Conservation (phyloP, 2,888 invertebrate species). For the Drosophila conformis region DNA sequence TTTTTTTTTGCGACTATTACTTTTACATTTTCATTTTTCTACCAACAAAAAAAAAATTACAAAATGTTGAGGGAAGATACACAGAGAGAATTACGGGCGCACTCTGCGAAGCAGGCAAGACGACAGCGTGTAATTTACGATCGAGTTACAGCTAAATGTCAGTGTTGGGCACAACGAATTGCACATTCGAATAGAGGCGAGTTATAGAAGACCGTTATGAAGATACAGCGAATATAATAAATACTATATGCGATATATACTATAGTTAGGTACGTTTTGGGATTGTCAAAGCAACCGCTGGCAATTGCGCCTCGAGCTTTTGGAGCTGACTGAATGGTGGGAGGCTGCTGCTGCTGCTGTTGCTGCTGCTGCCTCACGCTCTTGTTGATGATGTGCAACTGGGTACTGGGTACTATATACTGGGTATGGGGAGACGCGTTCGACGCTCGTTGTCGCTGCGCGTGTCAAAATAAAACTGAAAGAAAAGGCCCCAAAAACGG, state of each 20-base stretch:
- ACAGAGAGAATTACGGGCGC: slow-evolving; percentile 10
- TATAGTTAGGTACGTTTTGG: slow-evolving; percentile 11
- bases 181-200: slow-evolving; percentile 18
- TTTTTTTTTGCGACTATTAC: neutral
- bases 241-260: neutral
- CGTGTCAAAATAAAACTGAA: slow-evolving; percentile 76
- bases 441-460: slow-evolving; percentile 67
- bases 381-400: slow-evolving; percentile 17
- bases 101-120: slow-evolving; percentile 11
- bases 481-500: slow-evolving; percentile 60
- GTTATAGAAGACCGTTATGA: slow-evolving; percentile 17
- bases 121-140: slow-evolving; percentile 50
- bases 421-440: slow-evolving; percentile 30
- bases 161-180: slow-evolving; percentile 21
- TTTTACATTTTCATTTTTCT: neutral
- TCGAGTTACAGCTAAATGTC: slow-evolving; percentile 55
- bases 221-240: slow-evolving; percentile 2
- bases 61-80: slow-evolving; percentile 14
- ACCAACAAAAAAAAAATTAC: slow-evolving; percentile 11
- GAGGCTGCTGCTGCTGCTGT: neutral
- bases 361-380: slow-evolving; percentile 9
- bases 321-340: slow-evolving; percentile 1
- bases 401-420: slow-evolving; percentile 14
- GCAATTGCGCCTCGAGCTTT: slow-evolving; percentile 14
- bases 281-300: slow-evolving; percentile 7